Percentiles rank a stretch among this genome's conserved stretches.
Evolutionary conservation across 1,140 invertebrate species (phyloP).

Genomic region (Procambarus clarkii): DNA sequence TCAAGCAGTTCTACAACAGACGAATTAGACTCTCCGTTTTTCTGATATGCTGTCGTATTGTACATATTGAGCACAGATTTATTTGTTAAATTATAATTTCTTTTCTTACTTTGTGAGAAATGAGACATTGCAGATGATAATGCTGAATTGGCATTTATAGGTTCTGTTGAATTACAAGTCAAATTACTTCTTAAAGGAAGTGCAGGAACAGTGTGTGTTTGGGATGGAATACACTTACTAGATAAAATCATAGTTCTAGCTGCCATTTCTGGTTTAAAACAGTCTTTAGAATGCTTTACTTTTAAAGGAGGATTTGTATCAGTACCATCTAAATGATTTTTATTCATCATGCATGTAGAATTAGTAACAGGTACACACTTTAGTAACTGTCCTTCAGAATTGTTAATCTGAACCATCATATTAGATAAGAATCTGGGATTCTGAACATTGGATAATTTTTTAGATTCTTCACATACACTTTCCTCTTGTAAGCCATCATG

Average conservation of each 20-base stretch:
- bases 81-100: background rate
- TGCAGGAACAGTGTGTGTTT: background rate
- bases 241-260: background rate
- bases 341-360: background rate
- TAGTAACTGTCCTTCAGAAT: background rate
- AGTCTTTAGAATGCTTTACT: background rate
- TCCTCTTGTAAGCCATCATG: conserved; percentile 12
- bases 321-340: background rate
- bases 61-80: background rate
- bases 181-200: background rate
- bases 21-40: background rate
- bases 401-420: background rate
- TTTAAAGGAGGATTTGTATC: background rate
- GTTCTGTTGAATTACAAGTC: background rate
- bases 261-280: background rate
- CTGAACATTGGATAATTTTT: background rate
- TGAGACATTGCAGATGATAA: background rate
- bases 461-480: conserved; percentile 15
- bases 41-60: background rate
- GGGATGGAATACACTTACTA: background rate
- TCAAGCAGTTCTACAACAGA: background rate
- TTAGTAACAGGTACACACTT: background rate
- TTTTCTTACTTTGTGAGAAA: background rate
- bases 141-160: background rate
- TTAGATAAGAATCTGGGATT: background rate